Evolutionary conservation across 2,888 invertebrate species (phyloP).

Genomic region (Iselma pallidipennis): DNA sequence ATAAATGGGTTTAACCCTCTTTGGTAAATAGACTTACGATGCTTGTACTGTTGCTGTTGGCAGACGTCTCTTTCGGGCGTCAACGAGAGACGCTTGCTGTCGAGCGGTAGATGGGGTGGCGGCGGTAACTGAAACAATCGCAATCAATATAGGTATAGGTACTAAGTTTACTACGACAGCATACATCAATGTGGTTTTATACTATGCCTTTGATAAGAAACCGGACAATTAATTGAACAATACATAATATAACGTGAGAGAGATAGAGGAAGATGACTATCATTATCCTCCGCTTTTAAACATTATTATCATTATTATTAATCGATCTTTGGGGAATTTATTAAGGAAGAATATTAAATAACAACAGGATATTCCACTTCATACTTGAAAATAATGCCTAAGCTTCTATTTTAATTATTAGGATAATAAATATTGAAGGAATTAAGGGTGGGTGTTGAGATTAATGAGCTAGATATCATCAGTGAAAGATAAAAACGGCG

Average conservation of each 20-base stretch:
- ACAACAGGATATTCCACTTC: neutral
- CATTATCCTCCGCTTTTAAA: no score
- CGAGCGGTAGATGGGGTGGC: slow-evolving; percentile 73
- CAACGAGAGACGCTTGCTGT: slow-evolving; percentile 60
- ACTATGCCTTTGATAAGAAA: neutral
- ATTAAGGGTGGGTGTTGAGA: no score
- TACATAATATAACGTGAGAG: no score
- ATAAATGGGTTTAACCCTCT: no score
- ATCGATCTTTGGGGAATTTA: neutral
- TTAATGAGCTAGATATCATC: no score
- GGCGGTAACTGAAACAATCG: slow-evolving; percentile 65
- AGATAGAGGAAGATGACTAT: no score
- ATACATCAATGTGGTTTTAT: slow-evolving; percentile 22
- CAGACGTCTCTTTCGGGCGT: slow-evolving; percentile 39
- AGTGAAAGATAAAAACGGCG: no score
- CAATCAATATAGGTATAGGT: slow-evolving; percentile 11
- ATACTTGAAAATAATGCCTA: neutral
- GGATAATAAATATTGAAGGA: neutral
- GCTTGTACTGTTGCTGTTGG: slow-evolving; percentile 4
- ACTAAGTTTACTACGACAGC: slow-evolving; percentile 17
- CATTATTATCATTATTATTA: neutral
- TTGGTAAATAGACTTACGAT: neutral
- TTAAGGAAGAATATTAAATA: slow-evolving; percentile 1
- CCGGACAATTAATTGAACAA: neutral
- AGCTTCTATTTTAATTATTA: neutral